Conservation (phyloP, 2,113 vertebrate species). For the Ciconia stormi region DNA sequence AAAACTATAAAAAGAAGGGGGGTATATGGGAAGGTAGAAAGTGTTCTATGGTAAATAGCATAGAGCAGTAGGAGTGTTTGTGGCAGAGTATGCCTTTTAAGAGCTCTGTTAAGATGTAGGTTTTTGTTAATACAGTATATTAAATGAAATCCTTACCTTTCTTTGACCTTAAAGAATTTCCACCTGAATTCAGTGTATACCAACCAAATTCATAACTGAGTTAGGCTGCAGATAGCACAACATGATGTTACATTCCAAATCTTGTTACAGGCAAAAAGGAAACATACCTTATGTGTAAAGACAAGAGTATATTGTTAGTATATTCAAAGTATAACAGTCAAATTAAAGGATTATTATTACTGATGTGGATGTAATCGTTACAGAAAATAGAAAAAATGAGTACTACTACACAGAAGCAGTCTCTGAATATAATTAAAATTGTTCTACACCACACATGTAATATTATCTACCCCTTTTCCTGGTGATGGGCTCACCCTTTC, state of each 20-base stretch:
- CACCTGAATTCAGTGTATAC: not conserved
- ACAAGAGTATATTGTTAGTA: not conserved
- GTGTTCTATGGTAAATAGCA: not conserved
- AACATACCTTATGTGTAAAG: not conserved
- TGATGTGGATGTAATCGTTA: not conserved
- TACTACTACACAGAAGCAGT: not conserved
- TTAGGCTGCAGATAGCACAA: not conserved
- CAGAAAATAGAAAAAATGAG: not conserved
- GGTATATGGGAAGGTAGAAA: not conserved
- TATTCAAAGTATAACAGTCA: not conserved
- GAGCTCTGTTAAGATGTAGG: not conserved
- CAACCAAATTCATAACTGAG: not conserved
- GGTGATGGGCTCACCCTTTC: not conserved
- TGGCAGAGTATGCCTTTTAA: not conserved
- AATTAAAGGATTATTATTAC: not conserved
- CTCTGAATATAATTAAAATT: not conserved
- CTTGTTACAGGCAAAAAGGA: not conserved
- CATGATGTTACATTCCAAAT: not conserved
- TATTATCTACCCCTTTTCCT: accelerated
- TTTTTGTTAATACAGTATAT: not conserved
- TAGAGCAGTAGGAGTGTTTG: not conserved
- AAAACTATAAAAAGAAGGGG: not conserved
- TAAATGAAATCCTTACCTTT: not conserved
- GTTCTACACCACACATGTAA: not conserved
- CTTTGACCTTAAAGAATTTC: not conserved